A percentile compares a stretch with the other conserved stretches of the same genome.
These are phyloP conservation scores for Lithophane ornitopus DNA, from an alignment of 2,888 invertebrate genomes.

Conservation along the genomic window DNA sequence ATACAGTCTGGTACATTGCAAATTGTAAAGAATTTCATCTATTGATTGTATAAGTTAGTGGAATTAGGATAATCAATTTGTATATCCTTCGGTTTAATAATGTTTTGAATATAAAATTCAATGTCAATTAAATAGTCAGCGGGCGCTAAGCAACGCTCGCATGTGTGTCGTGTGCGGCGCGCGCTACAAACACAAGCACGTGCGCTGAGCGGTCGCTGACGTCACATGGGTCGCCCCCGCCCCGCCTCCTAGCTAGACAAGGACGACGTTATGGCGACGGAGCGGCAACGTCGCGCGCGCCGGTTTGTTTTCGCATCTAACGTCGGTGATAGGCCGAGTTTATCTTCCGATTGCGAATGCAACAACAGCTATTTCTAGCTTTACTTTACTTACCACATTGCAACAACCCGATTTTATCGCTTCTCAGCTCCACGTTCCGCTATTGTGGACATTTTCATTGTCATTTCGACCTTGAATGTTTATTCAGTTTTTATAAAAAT, in stretches of 20 bases:
- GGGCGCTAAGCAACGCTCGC: conserved; percentile 75
- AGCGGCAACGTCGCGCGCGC: conserved; percentile 86
- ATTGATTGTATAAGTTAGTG: conserved; percentile 21
- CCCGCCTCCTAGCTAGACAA: conserved; percentile 80
- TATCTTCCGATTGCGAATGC: conserved; percentile 89
- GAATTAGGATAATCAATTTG: not conserved
- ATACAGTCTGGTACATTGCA: conserved; percentile 1
- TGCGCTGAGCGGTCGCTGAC: conserved; percentile 85
- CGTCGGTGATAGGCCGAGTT: conserved; percentile 86
- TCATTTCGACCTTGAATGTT: conserved; percentile 78
- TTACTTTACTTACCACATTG: conserved; percentile 78
- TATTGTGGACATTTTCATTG: conserved; percentile 77
- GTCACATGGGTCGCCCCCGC: conserved; percentile 83
- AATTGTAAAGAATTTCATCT: conserved; percentile 8
- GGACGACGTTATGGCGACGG: conserved; percentile 72
- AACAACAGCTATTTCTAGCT: conserved; percentile 85
- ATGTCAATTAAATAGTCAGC: conserved; percentile 79
- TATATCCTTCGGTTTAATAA: conserved; percentile 37
- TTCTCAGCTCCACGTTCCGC: conserved; percentile 71
- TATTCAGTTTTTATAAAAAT: conserved; percentile 62
- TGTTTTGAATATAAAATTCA: conserved; percentile 73
- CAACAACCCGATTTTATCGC: conserved; percentile 78
- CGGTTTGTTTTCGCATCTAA: conserved; percentile 87
- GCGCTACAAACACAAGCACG: conserved; percentile 90
- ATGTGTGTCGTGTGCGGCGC: conserved; percentile 83